Evolutionary conservation across 1,140 invertebrate species (phyloP).

Genomic region (Drosophila lacteicornis): DNA sequence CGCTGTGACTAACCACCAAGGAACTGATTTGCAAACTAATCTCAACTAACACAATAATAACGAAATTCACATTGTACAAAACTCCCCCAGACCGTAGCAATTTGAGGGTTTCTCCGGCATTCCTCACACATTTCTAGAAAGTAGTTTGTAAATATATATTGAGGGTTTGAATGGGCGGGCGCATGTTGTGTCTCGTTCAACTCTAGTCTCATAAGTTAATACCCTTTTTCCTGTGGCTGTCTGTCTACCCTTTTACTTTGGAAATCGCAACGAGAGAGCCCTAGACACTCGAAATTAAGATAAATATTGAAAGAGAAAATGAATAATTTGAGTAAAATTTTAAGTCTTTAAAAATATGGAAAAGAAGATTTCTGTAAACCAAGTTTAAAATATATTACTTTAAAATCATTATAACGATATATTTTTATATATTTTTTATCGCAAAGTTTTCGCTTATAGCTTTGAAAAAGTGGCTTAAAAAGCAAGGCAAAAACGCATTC

Average conservation of each 20-base stretch:
- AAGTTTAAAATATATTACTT: neutral
- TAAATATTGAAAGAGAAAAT: neutral
- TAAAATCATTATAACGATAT: too few species aligned
- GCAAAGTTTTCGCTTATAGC: too few species aligned
- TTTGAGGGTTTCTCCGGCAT: conserved; percentile 30
- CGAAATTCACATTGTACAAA: conserved; percentile 4
- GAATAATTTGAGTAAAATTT: neutral
- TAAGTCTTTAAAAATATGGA: neutral
- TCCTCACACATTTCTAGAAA: neutral
- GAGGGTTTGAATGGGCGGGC: conserved; percentile 34
- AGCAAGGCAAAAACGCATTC: too few species aligned
- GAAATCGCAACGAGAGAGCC: conserved; percentile 16
- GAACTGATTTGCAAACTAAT: conserved; percentile 23
- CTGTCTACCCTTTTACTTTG: conserved; percentile 11
- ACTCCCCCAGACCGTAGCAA: conserved; percentile 38
- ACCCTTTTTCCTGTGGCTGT: conserved; percentile 44
- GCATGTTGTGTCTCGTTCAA: conserved; percentile 48
- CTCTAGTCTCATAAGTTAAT: conserved; percentile 16
- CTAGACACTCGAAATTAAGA: conserved; percentile 1
- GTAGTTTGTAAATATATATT: conserved; percentile 28
- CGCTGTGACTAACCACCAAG: conserved; percentile 51
- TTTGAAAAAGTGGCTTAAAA: too few species aligned
- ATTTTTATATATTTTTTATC: too few species aligned
- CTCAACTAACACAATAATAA: conserved; percentile 27
- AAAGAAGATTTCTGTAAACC: neutral